A percentile compares a stretch with the other conserved stretches of the same genome.
phyloP scores from a whole-genome alignment of 1,140 invertebrate genomes.

The Drosophila sp. region DNA sequence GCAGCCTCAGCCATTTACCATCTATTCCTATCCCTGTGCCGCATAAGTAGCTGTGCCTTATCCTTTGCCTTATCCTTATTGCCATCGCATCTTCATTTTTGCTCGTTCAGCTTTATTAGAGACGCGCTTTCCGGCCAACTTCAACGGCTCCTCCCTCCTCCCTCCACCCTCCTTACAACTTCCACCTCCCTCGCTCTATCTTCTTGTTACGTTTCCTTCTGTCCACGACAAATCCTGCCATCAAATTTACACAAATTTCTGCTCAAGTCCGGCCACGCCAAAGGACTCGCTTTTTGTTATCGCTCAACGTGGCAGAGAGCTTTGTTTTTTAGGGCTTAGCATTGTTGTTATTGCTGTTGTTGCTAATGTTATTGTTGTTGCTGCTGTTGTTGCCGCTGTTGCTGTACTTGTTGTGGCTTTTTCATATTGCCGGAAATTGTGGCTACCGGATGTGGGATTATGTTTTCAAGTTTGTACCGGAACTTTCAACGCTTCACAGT shows the following conservation, averaged over 20 bases:
- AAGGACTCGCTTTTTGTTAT: constrained; percentile 66
- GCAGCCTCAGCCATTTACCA: constrained; percentile 56
- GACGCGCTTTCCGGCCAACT: constrained; percentile 27
- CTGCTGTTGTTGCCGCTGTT: constrained; percentile 21
- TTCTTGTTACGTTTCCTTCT: constrained; percentile 3
- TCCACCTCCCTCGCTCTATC: background rate
- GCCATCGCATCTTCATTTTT: constrained; percentile 79
- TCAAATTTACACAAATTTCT: constrained; percentile 79
- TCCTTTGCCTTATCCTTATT: constrained; percentile 70
- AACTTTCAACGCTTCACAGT: constrained; percentile 60
- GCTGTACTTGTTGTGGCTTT: constrained; percentile 70
- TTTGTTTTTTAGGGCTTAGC: constrained; percentile 57
- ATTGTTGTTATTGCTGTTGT: constrained; percentile 31
- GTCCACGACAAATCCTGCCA: constrained; percentile 67
- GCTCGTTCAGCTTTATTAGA: constrained; percentile 71
- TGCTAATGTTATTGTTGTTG: constrained; percentile 20
- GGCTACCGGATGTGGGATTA: constrained; percentile 76
- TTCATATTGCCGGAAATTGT: constrained; percentile 81
- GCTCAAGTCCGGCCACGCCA: constrained; percentile 63
- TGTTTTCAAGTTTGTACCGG: constrained; percentile 79
- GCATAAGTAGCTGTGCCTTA: constrained; percentile 49
- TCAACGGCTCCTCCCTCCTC: background rate
- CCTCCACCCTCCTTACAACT: too few relatives aligned
- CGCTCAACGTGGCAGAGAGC: constrained; percentile 41
- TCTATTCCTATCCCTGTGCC: constrained; percentile 7